A percentile compares a stretch with the other conserved stretches of the same genome.
phyloP scores from a whole-genome alignment of 1,140 invertebrate species.

The Bombyx mori region DNA sequence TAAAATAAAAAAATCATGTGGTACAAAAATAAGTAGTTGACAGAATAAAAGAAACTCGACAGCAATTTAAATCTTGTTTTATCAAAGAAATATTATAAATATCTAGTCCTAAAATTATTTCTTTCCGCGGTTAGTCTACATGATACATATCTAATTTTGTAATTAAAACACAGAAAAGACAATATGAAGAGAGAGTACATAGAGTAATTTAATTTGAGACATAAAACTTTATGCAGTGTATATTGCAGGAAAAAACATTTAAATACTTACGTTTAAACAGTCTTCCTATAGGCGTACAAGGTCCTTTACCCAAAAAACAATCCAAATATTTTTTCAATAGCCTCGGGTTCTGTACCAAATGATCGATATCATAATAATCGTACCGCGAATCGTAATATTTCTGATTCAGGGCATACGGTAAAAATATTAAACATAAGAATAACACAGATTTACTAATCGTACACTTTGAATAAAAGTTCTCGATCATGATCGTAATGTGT shows the following conservation, averaged over 20 bases:
- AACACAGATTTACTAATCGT: conserved; percentile 1
- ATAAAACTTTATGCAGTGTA: background rate
- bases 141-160: too few relatives aligned
- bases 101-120: too few relatives aligned
- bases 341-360: conserved; percentile 75
- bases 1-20: too few relatives aligned
- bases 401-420: conserved; percentile 13
- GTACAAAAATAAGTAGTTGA: too few relatives aligned
- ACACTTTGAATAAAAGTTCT: background rate
- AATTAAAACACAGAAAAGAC: background rate
- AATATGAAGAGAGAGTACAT: background rate
- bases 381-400: conserved; percentile 38
- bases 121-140: too few relatives aligned
- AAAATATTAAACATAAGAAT: conserved; percentile 12
- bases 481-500: too few relatives aligned
- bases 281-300: conserved; percentile 77
- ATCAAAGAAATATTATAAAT: too few relatives aligned
- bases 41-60: too few relatives aligned
- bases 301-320: conserved; percentile 76
- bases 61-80: too few relatives aligned
- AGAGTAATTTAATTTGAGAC: background rate
- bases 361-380: conserved; percentile 78
- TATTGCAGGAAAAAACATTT: background rate
- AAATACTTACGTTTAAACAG: conserved; percentile 77
- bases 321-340: conserved; percentile 77